Evolutionary conservation across 2,888 invertebrate genomes (phyloP), one percentile per base, ranked within the genome.

Genomic region (Diploptera punctata): DNA sequence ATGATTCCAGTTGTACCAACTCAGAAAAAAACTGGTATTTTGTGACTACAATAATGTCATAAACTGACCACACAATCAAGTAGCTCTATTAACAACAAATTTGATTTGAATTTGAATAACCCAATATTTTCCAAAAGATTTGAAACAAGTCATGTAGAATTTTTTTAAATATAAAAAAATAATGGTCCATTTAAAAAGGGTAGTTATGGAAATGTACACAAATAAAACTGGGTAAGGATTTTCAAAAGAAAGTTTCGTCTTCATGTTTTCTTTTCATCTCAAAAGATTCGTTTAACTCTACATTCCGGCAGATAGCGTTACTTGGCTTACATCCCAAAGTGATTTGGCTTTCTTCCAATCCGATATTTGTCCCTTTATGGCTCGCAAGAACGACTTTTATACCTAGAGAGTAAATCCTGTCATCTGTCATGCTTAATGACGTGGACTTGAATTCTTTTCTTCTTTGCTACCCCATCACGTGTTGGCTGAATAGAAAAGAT

Each of bases 121-220:
- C 10, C 19, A 3, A n/a, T 9, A 19, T 49, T 19, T 49, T 49
- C 49, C 49, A 49, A 19, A 9, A 18, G 19, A 49, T 49, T 49
- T 49, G 49, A 18, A 49, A 49, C 49, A 49, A 49, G 18, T 49
- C 21, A 49, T 9, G 18, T 16, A 18, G 47, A 9, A 3, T 13
- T 13, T n/a, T 47, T 47, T 47, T 16, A 47, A 4, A 4, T n/a
- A 4, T 9, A 4, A 47, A 4, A n/a, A 3, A 47, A 47, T n/a
- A 9, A 18, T n/a, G 47, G 47, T n/a, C n/a, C n/a, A n/a, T n/a
- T n/a, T n/a, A n/a, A n/a, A 21, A 1, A 31, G 19, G 38, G 43
- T 21, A 71, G 44, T 71, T 67, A 68, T 71, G 71, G 57, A 67
- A 67, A 71, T 71, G 57, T 71, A 71, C 67, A 67, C 60, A 71